Base-by-base conservation (phyloP, 2,113 vertebrate species). In the Asarcornis scutulata region DNA sequence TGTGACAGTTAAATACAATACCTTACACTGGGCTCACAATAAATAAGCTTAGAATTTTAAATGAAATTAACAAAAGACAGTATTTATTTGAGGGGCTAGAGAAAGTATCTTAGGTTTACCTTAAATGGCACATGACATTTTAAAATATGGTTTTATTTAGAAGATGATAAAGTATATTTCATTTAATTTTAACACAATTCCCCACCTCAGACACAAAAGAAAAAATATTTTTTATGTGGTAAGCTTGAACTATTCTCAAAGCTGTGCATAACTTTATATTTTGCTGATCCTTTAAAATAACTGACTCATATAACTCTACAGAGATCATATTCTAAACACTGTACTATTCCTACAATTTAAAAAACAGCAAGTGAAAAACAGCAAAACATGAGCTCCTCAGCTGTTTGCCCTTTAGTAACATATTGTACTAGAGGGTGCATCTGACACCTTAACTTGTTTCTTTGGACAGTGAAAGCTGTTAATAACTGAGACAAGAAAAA, bases 401-500 rank as follows among this genome's bases (percentile, higher is more conserved):
- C 31, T 88, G 48, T 52, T 76, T 94, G 74, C 22, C 66, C 62
- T 82, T 67, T 32, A 76, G 58, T 73, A 69, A 83, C 32, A 32
- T 87, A 23, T 6, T 58, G 58, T 69, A 85, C 23, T 27, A 68
- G 36, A 83, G 88, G 29, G 40, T 86, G 44, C 50, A 95, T 91
- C 67, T 3, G 3, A 3, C 40, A 78, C 59, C 40, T 20, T 78
- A 27, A 23, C 38, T 48, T 89, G 48, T 66, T 58, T 58, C 18
- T 40, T 2, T 79, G 63, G 44, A 16, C 20, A 87, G 40, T 48
- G 67, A 92, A 92, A 89, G 81, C 78, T 89, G 38, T 76, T 88
- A 69, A 74, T 36, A 76, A 72, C 36, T 76, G 89, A 95, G 64
- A 34, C 46, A 88, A 72, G 88, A 91, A 91, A 95, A 29, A 85